Evolutionary conservation across 2,888 invertebrate genomes (phyloP).

Genomic region (Chironomus tentans): DNA sequence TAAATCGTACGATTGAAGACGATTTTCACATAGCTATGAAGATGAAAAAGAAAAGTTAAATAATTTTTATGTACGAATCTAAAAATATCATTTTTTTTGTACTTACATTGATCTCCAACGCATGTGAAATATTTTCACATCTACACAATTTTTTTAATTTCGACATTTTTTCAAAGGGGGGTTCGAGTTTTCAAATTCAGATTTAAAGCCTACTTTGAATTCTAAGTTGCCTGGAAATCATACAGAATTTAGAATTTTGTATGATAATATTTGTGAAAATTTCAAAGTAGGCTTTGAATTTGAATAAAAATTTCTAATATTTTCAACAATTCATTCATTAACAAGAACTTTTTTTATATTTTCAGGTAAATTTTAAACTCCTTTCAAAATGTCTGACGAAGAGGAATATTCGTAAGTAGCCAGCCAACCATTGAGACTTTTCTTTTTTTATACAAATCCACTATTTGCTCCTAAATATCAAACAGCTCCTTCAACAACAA

Average conservation of each 20-base stretch:
- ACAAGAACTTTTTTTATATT: constrained; percentile 39
- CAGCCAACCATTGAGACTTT: not conserved
- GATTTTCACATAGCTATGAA: no score
- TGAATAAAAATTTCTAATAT: not conserved
- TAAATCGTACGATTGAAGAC: not conserved
- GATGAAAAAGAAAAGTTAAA: not conserved
- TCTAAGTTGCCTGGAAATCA: no score
- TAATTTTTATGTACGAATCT: not conserved
- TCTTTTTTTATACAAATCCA: not conserved
- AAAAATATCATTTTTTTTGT: constrained; percentile 13
- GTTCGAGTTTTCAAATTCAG: no score
- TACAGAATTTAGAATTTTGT: no score
- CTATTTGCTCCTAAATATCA: not conserved
- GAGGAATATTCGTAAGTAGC: constrained; percentile 90
- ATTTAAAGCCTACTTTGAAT: no score
- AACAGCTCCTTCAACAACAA: not conserved
- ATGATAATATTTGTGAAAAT: no score
- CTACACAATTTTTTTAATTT: not conserved
- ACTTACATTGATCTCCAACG: not conserved
- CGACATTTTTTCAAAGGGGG: not conserved
- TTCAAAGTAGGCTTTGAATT: no score
- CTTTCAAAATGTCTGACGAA: constrained; percentile 82
- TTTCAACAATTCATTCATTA: not conserved
- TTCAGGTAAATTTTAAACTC: constrained; percentile 49
- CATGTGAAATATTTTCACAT: not conserved